Percentiles rank a stretch among this genome's conserved stretches.
These are phyloP conservation scores for Cichladusa arquata DNA, from an alignment of 2,113 vertebrate species.

Conservation along the genomic window DNA sequence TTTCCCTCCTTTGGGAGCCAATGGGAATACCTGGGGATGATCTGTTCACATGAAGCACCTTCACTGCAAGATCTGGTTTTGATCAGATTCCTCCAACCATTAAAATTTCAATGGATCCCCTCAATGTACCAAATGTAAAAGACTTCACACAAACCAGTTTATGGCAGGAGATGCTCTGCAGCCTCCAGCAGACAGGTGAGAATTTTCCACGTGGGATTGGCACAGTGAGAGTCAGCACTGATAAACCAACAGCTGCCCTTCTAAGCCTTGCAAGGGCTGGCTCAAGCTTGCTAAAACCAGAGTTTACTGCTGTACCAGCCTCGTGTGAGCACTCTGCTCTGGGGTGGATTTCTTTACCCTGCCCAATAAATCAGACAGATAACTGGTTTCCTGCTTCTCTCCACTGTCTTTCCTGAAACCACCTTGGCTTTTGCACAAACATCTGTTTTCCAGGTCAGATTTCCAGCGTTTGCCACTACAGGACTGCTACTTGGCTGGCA, in stretches of 20 bases:
- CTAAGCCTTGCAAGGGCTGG: background rate
- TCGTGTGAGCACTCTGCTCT: background rate
- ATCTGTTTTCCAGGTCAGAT: slow-evolving; percentile 43
- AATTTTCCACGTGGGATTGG: background rate
- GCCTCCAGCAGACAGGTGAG: background rate
- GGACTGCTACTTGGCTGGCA: background rate
- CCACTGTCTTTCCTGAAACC: background rate
- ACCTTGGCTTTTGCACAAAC: slow-evolving; percentile 42
- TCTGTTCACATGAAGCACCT: background rate
- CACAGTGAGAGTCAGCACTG: background rate
- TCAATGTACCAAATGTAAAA: background rate
- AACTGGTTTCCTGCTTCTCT: slow-evolving; percentile 34
- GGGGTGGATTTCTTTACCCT: background rate
- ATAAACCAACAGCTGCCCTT: background rate
- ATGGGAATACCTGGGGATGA: background rate
- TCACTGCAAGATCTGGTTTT: background rate
- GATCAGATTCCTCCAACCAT: background rate
- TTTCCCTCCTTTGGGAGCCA: background rate
- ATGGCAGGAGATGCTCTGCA: background rate
- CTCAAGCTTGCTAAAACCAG: background rate
- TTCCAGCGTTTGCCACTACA: background rate
- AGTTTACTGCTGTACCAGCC: background rate
- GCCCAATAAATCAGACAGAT: slow-evolving; percentile 33
- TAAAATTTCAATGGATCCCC: background rate
- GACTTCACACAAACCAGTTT: background rate